Percentiles rank a stretch among this genome's conserved stretches.
phyloP scores from a whole-genome alignment of 2,888 invertebrate species.

The Lottia gigantea region DNA sequence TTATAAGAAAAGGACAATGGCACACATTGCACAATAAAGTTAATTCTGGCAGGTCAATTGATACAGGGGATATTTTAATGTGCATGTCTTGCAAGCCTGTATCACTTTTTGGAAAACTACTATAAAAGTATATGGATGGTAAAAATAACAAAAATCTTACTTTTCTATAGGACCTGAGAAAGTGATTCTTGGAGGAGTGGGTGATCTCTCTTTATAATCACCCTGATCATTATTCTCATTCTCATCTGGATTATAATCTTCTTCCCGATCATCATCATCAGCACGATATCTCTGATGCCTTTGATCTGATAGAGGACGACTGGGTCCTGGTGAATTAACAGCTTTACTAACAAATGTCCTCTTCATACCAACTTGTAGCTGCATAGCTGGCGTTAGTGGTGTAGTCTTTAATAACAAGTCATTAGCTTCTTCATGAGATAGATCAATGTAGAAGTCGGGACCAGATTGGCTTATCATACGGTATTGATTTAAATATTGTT shows the following conservation, averaged over 20 bases:
- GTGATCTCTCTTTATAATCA: constrained; percentile 32
- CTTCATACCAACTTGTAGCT: constrained; percentile 15
- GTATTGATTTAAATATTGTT: constrained; percentile 26
- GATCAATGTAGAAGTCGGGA: constrained; percentile 72
- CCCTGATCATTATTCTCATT: not conserved
- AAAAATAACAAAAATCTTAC: constrained; percentile 29
- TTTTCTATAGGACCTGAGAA: constrained; percentile 50
- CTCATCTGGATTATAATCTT: constrained; percentile 9
- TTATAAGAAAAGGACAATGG: no score
- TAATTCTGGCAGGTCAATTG: no score
- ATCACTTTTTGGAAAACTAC: no score
- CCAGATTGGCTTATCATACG: constrained; percentile 23
- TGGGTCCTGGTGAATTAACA: not conserved
- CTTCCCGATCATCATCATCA: not conserved
- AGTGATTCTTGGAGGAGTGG: constrained; percentile 50
- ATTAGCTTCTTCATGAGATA: constrained; percentile 82
- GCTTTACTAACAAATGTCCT: not conserved
- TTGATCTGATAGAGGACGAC: not conserved
- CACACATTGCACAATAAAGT: no score
- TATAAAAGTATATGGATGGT: no score
- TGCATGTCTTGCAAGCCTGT: no score
- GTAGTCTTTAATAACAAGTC: constrained; percentile 83
- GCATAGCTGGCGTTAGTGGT: constrained; percentile 70
- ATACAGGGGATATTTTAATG: no score
- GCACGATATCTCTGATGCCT: no score